These are phyloP conservation scores for Timema cristinae DNA, from an alignment of 2,888 invertebrate genomes.

Conservation along the genomic window DNA sequence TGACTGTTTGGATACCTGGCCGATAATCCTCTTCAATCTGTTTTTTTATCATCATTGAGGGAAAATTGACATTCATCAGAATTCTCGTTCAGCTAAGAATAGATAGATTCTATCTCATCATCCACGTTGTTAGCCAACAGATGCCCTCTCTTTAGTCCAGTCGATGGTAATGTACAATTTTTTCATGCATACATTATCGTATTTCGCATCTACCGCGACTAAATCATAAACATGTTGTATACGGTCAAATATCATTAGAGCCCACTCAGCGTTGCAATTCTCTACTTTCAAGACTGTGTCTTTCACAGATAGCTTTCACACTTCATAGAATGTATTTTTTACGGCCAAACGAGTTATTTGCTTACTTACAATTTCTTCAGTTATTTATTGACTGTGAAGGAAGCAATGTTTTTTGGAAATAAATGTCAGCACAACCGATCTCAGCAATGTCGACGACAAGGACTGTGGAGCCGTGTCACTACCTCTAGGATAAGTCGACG, in stretches of 20 bases:
- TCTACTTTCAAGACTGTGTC: too few species aligned
- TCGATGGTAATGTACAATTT: constrained; percentile 1
- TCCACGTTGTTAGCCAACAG: not conserved
- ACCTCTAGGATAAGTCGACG: not conserved
- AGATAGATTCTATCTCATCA: constrained; percentile 1
- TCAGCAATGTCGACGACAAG: not conserved
- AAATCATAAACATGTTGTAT: not conserved
- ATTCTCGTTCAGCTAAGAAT: not conserved
- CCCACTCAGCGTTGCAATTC: too few species aligned
- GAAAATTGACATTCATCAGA: not conserved
- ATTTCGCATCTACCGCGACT: constrained; percentile 6
- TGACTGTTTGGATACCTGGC: not conserved
- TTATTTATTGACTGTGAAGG: too few species aligned
- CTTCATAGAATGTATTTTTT: too few species aligned
- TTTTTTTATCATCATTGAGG: not conserved
- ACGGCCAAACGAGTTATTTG: too few species aligned
- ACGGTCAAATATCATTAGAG: too few species aligned
- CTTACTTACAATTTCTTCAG: too few species aligned
- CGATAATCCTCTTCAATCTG: not conserved
- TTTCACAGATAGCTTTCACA: too few species aligned
- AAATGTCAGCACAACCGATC: not conserved
- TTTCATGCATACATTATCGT: not conserved
- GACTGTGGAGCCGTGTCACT: not conserved
- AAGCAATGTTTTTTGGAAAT: too few species aligned
- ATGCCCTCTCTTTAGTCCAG: not conserved